Conservation (phyloP, 2,113 vertebrate genomes). For the Balaeniceps rex region DNA sequence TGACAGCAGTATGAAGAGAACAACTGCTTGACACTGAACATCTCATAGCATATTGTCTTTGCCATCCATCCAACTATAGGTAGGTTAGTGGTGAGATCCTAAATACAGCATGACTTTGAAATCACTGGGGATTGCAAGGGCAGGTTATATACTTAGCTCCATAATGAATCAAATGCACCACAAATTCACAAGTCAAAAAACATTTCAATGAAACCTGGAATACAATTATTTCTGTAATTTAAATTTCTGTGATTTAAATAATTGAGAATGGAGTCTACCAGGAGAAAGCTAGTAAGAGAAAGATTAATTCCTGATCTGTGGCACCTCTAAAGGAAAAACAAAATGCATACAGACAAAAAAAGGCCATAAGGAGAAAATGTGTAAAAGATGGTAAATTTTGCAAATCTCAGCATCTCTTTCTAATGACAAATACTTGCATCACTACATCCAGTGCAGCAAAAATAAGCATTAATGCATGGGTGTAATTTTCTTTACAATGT, state of each 20-base stretch:
- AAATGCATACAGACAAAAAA: neutral
- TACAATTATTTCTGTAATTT: neutral
- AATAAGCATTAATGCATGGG: neutral
- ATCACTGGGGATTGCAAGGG: neutral
- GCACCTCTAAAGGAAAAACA: neutral
- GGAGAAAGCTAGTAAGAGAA: neutral
- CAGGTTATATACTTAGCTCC: neutral
- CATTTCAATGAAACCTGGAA: neutral
- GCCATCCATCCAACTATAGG: neutral
- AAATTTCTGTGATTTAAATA: too few relatives aligned
- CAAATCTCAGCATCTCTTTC: neutral
- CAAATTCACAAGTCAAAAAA: neutral
- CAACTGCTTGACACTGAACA: neutral
- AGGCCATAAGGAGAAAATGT: neutral
- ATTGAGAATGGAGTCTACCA: neutral
- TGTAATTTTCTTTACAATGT: neutral
- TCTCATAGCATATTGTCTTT: neutral
- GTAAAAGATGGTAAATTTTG: neutral
- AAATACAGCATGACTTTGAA: neutral
- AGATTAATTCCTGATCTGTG: neutral
- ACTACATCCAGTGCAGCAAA: neutral
- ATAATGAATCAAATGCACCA: neutral
- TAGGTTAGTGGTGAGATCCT: neutral
- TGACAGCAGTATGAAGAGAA: neutral
- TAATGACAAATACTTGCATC: neutral